A percentile compares a stretch with the other conserved stretches of the same genome.
Conservation (phyloP, 2,797 vertebrate genomes). For the Halcyon leucocephala region DNA sequence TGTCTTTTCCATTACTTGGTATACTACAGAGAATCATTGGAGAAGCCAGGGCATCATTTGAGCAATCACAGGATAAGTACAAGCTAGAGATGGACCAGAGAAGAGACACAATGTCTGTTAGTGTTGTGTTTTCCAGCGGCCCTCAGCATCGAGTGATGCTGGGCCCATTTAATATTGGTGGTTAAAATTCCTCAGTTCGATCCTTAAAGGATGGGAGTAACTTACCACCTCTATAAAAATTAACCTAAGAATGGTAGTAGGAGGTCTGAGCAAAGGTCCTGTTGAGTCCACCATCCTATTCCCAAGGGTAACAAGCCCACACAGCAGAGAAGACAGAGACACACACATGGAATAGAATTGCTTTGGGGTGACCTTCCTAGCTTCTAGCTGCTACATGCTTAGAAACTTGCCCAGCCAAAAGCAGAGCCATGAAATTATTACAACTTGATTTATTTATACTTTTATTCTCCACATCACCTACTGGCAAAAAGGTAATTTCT, state of each 20-base stretch:
- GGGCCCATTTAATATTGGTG: neutral
- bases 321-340: neutral
- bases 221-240: neutral
- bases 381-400: neutral
- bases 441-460: neutral
- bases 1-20: neutral
- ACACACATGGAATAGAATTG: neutral
- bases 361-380: neutral
- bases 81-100: neutral
- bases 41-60: neutral
- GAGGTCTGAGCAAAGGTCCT: neutral
- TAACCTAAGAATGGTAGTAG: neutral
- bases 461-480: neutral
- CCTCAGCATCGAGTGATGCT: neutral
- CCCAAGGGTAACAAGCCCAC: neutral
- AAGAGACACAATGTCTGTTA: neutral
- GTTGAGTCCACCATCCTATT: neutral
- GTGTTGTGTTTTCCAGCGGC: neutral
- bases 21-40: too few species aligned
- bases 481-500: neutral
- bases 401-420: neutral
- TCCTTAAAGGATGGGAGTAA: neutral
- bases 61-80: neutral
- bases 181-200: neutral
- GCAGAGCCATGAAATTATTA: neutral